These are phyloP conservation scores for Andrena haemorrhoa DNA, from an alignment of 2,888 invertebrate genomes.

Conservation along the genomic window DNA sequence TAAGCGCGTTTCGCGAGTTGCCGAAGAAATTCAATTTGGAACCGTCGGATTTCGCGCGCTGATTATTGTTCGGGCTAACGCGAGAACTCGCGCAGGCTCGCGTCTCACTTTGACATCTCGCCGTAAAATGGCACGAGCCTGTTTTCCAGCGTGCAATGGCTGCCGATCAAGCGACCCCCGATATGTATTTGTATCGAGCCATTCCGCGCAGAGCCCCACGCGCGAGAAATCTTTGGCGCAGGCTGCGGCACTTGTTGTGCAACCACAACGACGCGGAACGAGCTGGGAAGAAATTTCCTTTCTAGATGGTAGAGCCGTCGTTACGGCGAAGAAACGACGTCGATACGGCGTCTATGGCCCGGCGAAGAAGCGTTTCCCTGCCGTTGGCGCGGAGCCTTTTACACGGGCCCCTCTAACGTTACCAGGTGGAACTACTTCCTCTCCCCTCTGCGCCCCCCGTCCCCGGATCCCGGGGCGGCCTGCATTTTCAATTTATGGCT, in stretches of 20 bases:
- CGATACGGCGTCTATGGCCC: conserved; percentile 38
- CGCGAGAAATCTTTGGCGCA: background rate
- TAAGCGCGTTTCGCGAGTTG: background rate
- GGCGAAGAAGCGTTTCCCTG: conserved; percentile 27
- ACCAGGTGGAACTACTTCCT: conserved; percentile 45
- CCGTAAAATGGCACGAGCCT: too few species aligned
- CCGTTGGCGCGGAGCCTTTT: conserved; percentile 6
- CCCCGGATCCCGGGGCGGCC: conserved; percentile 19
- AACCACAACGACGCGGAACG: conserved; percentile 27
- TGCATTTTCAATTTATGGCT: conserved; percentile 80
- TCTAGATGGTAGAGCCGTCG: conserved; percentile 39
- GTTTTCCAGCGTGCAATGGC: too few species aligned
- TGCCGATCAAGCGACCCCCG: too few species aligned
- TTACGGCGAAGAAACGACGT: conserved; percentile 47
- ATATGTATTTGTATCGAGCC: background rate
- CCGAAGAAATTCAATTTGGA: conserved; percentile 33
- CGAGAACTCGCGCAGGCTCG: background rate
- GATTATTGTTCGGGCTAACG: background rate
- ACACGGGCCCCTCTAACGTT: conserved; percentile 31
- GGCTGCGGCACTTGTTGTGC: conserved; percentile 32
- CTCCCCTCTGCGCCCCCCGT: conserved; percentile 23
- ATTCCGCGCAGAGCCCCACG: background rate
- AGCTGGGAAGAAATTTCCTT: conserved; percentile 51
- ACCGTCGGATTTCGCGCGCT: conserved; percentile 12
- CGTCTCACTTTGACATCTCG: too few species aligned